Evolutionary conservation across 1,140 invertebrate species (phyloP).

Genomic region (Polypedilum vanderplanki): DNA sequence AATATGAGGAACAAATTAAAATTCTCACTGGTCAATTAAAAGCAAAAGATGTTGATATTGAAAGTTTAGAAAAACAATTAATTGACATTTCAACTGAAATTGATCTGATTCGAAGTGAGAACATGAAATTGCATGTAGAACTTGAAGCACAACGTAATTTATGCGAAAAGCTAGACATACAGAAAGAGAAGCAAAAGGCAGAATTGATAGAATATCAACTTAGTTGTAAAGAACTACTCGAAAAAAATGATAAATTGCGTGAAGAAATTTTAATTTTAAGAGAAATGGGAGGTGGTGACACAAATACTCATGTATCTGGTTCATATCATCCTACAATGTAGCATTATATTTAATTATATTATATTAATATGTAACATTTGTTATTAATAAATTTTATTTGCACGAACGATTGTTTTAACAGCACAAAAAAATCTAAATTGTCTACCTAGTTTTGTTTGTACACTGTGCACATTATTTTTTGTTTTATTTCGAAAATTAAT

Average conservation of each 20-base stretch:
- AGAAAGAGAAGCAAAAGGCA: not conserved
- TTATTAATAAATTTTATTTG: not conserved
- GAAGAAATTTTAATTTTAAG: not conserved
- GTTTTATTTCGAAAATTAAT: not conserved
- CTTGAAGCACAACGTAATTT: slow-evolving; percentile 1
- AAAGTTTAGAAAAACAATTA: not conserved
- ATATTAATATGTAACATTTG: not conserved
- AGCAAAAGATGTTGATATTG: not conserved
- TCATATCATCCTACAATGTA: slow-evolving; percentile 23
- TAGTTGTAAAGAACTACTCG: not conserved
- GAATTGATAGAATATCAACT: not conserved
- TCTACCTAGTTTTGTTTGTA: not conserved
- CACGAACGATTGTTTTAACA: not conserved
- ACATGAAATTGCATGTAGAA: not conserved
- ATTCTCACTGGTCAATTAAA: not conserved
- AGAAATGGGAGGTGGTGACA: not conserved
- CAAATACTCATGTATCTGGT: not conserved
- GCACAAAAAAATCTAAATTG: not conserved
- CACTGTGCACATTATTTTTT: not conserved
- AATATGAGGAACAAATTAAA: not conserved
- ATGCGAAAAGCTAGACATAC: not conserved
- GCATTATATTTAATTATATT: not conserved
- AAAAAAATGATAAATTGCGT: slow-evolving; percentile 15
- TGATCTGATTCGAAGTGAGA: not conserved
- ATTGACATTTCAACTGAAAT: slow-evolving; percentile 12